Base-by-base conservation (phyloP, 2,113 vertebrate species). In the Zosterops hypoxanthus region DNA sequence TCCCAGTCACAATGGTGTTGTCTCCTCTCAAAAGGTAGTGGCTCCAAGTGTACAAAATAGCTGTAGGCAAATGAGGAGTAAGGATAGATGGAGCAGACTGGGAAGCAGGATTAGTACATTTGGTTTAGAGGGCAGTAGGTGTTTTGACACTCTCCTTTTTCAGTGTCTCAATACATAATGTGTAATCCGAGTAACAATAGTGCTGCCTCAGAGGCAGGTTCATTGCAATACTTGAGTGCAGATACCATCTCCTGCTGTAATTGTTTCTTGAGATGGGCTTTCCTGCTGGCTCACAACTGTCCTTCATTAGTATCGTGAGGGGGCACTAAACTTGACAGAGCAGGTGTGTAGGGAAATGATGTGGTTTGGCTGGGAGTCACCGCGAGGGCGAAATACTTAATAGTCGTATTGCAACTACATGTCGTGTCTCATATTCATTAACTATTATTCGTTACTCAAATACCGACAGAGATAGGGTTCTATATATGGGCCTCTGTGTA, bases 231-330 rank as follows among this genome's bases (percentile, higher is more conserved):
- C 50, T 61, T 61, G 84, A 64, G 18, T 57, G 69, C 69, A 94
- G 96, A 96, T 94, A 94, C 46, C 81, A 94, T 94, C 95, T 95
- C n/a, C 53, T 87, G 72, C 69, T 90, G 72, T 87, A 95, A 95
- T 94, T 94, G 89, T 69, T 94, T 89, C 73, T 83, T 3, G 47
- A 92, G 88, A 88, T 2, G 1, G 10, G 76, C 68, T 92, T 94
- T 77, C 56, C 86, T 91, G 47, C 82, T 41, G 31, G 42, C 50
- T 84, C 81, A 23, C 64, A 63, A 23, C 84, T 49, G 57, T 39
- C 0, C 0, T 52, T 91, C 52, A 5, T 60, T 52, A 23, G 11
- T 23, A 10, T 86, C 79, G 16, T 28, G 88, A 94, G 61, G 83
- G 84, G 91, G 72, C 86, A 71, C 2, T 50, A 52, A 82, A 64